phyloP scores from a whole-genome alignment of 2,888 invertebrate genomes.

The Eupithecia pulchellata region DNA sequence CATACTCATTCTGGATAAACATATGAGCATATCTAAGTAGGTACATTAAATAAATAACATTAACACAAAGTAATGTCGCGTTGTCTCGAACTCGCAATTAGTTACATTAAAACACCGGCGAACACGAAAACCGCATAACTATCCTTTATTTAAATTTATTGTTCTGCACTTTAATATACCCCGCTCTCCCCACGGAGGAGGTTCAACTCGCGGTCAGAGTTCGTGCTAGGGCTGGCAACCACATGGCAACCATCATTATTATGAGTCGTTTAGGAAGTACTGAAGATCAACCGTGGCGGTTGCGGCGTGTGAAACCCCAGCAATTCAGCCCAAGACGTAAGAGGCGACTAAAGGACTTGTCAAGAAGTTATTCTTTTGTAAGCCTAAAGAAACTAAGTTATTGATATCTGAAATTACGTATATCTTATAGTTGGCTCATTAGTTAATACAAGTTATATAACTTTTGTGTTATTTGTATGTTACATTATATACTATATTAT shows the following conservation, averaged over 20 bases:
- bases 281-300: background rate
- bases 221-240: constrained; percentile 52
- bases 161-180: constrained; percentile 73
- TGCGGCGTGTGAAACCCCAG: background rate
- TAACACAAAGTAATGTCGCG: constrained; percentile 36
- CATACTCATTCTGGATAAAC: background rate
- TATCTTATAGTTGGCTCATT: too few species aligned
- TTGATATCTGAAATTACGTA: too few species aligned
- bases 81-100: constrained; percentile 45
- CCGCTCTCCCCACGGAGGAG: constrained; percentile 61
- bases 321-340: background rate
- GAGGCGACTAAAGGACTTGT: background rate
- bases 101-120: constrained; percentile 69
- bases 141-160: constrained; percentile 83
- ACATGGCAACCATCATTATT: background rate
- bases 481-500: too few species aligned
- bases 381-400: too few species aligned
- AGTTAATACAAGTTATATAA: too few species aligned
- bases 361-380: too few species aligned
- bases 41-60: constrained; percentile 10
- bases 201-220: constrained; percentile 58
- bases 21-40: background rate
- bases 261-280: background rate
- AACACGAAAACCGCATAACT: constrained; percentile 79
- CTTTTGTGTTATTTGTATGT: too few species aligned